phyloP scores from a whole-genome alignment of 2,888 invertebrate species.

The Stegophylla sp. region DNA sequence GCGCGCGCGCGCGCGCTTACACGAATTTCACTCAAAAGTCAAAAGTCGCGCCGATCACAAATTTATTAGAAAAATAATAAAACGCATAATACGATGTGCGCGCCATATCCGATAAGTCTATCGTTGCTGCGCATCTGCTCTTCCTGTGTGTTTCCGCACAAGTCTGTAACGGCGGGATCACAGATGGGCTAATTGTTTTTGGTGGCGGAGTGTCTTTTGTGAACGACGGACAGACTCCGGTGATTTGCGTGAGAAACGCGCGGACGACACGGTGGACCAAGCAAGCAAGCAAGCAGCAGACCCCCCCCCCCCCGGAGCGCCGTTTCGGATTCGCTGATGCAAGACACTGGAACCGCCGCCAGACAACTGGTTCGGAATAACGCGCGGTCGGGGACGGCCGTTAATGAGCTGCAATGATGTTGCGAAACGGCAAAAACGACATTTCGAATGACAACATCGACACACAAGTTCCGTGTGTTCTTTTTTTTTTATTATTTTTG shows the following conservation, averaged over 20 bases:
- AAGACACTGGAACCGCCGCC: constrained; percentile 52
- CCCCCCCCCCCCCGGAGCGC: neutral
- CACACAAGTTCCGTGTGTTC: neutral
- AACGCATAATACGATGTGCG: neutral
- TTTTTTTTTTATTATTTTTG: neutral
- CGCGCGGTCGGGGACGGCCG: constrained; percentile 26
- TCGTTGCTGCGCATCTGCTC: neutral
- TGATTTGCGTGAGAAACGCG: constrained; percentile 54
- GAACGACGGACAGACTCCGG: constrained; percentile 56
- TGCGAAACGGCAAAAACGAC: constrained; percentile 35
- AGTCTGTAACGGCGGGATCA: constrained; percentile 53
- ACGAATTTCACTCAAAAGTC: constrained; percentile 28
- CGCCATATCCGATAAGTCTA: neutral
- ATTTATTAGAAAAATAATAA: neutral
- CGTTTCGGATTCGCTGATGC: constrained; percentile 35
- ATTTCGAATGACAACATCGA: neutral
- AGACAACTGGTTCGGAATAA: constrained; percentile 48
- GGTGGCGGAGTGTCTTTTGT: neutral
- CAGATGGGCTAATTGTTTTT: constrained; percentile 47
- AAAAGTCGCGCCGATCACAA: constrained; percentile 27
- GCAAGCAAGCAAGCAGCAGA: constrained; percentile 1
- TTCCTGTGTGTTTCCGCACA: constrained; percentile 47
- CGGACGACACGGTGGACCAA: constrained; percentile 33
- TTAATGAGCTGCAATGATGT: constrained; percentile 33
- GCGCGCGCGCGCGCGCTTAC: neutral